Base-by-base conservation (phyloP, 2,888 invertebrate species). In the Sipha maydis region DNA sequence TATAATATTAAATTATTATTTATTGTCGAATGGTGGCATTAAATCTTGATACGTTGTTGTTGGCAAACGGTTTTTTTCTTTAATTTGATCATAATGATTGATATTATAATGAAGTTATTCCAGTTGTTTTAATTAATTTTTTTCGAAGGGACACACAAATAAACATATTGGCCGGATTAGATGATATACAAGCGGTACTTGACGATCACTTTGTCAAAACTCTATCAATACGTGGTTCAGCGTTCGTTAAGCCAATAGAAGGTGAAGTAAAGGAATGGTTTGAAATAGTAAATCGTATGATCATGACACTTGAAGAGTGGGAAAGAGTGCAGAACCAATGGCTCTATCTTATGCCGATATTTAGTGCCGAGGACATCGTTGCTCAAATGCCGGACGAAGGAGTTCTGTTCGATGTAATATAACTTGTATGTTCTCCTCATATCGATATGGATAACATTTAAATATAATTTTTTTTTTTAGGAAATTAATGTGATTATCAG, bases 371-470 rank as follows among this genome's bases (percentile, higher is more conserved):
- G 92, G 96, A 97, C 91, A 97, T 97, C 90, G 95, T 96, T 89
- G 94, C 95, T 17, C 97, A 97, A 92, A 96, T 97, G 95, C 97
- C 96, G 0, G 95, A 96, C 91, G 97, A 97, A 92, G 96, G 95
- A 73, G 93, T 94, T 4, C 93, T 97, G 92, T 97, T 97, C 92
- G 93, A 93, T 90, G 91, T 91, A 90, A 90, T 31, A 21, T 61
- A 25, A n/a, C 69, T 48, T 34, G 31, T 71, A 28, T 9, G 69
- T 34, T 34, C 8, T 71, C 34, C 3, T 38, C 14, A 4, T 25
- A 11, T 41, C 11, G 28, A 76, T 41, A 31, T 67, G 21, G 25
- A 28, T 41, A 48, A 9, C 38, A 34, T 19, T 5, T 21, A 54
- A 5, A 8, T 54, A 25, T 31, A 69, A 56, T 67, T 73, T 79